Conservation (phyloP, 2,797 vertebrate genomes). For the Menidia menidia region DNA sequence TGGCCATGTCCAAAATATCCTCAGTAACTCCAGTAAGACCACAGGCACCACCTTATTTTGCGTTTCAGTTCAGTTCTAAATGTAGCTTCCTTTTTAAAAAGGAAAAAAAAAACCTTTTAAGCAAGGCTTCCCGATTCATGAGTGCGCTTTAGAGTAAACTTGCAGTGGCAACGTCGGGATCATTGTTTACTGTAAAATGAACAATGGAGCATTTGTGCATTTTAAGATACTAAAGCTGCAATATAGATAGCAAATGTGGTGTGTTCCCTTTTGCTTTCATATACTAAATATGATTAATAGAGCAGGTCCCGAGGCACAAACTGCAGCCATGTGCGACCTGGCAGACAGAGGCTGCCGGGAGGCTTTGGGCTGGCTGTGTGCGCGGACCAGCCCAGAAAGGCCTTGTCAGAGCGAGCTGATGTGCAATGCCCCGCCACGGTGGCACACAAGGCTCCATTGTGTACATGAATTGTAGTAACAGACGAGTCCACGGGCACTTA, state of each 20-base stretch:
- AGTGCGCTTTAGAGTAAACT: neutral
- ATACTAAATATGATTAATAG: constrained; percentile 22
- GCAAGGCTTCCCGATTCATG: neutral
- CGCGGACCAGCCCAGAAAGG: constrained; percentile 40
- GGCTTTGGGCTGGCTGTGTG: constrained; percentile 43
- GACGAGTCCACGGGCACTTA: constrained; percentile 1
- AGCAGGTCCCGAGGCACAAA: constrained; percentile 22
- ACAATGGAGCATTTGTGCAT: neutral
- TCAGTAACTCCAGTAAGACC: no score
- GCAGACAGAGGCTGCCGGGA: constrained; percentile 49
- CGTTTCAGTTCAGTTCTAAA: no score
- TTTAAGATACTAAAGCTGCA: constrained; percentile 1
- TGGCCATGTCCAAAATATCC: no score
- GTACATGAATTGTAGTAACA: constrained; percentile 27
- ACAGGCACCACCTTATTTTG: no score
- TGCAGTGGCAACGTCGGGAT: neutral
- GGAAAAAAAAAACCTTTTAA: neutral
- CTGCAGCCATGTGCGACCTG: constrained; percentile 50
- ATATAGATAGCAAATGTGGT: neutral
- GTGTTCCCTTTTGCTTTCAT: constrained; percentile 6
- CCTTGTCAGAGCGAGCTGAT: constrained; percentile 28
- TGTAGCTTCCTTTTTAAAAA: no score
- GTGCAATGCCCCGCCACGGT: neutral
- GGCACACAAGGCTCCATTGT: constrained; percentile 24
- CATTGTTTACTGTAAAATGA: neutral